Evolutionary conservation across 2,113 vertebrate genomes (phyloP), one percentile per base, ranked within the genome.

Genomic region (Lophotis ruficrista): DNA sequence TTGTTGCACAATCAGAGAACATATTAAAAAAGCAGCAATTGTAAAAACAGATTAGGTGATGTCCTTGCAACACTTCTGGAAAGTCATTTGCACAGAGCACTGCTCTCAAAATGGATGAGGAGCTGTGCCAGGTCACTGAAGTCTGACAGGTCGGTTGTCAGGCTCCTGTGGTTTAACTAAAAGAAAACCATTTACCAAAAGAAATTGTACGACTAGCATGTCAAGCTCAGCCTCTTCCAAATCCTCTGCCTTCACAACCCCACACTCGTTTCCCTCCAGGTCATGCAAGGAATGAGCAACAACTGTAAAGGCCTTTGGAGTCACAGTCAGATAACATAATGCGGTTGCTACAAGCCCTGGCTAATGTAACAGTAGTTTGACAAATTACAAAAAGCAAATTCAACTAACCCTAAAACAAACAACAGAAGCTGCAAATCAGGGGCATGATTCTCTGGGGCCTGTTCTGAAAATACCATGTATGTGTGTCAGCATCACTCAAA

Each of bases 31-130:
- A 35, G 16, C 5, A 51, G 20, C 31, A 58, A 8, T 8, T 43
- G 37, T 45, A 37, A 56, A 70, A 82, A 14, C 1, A 1, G 31
- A 53, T 53, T 28, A 60, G 19, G 45, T 54, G 31, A 16, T 66
- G 30, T 30, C 27, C 38, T 77, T 1, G 0, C 57, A 54, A 54
- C 1, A 3, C n/a, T 71, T 65, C 43, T 13, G 14, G n/a, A 31
- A 56, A 50, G 33, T 25, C 28, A 22, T 43, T 6, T 60, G 45
- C 38, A 60, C 4, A 18, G 15, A 65, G 48, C 35, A 38, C 56
- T 70, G 45, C 50, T 64, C 64, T 64, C 56, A 58, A 51, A 65
- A 47, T 0, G 2, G 37, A 76, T 1, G 2, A 70, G 58, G 10
- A 47, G 35, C 35, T 38, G 57, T 58, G 48, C 17, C 56, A 69